Evolutionary conservation across 2,113 vertebrate species (phyloP).

Genomic region (Zootoca vivipara): DNA sequence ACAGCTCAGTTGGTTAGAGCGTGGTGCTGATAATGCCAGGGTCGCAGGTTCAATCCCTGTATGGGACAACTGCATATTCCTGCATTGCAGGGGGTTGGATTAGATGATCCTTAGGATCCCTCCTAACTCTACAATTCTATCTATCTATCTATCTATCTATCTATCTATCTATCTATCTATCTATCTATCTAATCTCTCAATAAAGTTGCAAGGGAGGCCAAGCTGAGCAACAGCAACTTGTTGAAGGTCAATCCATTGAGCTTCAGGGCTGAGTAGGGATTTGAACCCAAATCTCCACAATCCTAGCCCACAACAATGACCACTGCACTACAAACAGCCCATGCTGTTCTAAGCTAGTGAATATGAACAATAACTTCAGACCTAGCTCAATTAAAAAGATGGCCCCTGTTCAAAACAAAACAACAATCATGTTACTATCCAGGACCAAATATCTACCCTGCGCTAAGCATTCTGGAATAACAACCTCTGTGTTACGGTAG

Average conservation of each 20-base stretch:
- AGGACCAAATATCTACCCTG: background rate
- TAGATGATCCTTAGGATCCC: too few relatives aligned
- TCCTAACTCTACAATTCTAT: too few relatives aligned
- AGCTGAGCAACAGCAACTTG: background rate
- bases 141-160: too few relatives aligned
- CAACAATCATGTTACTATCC: background rate
- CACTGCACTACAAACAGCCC: background rate
- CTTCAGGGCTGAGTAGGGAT: background rate
- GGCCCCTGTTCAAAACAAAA: background rate
- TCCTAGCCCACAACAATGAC: background rate
- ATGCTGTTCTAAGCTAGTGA: background rate
- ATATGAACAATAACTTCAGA: background rate
- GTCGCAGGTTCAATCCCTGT: too few relatives aligned
- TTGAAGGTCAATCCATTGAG: background rate
- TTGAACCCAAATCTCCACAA: background rate
- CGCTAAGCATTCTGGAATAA: too few relatives aligned
- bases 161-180: background rate
- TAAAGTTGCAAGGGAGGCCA: background rate
- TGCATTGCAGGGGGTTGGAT: too few relatives aligned
- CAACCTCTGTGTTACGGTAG: too few relatives aligned
- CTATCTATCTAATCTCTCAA: too few relatives aligned
- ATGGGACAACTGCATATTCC: too few relatives aligned
- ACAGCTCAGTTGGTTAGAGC: too few relatives aligned
- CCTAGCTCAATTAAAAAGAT: background rate
- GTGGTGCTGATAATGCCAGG: too few relatives aligned